These are phyloP conservation scores for Misgurnus mizolepis DNA, from an alignment of 2,113 vertebrate species.

Conservation along the genomic window DNA sequence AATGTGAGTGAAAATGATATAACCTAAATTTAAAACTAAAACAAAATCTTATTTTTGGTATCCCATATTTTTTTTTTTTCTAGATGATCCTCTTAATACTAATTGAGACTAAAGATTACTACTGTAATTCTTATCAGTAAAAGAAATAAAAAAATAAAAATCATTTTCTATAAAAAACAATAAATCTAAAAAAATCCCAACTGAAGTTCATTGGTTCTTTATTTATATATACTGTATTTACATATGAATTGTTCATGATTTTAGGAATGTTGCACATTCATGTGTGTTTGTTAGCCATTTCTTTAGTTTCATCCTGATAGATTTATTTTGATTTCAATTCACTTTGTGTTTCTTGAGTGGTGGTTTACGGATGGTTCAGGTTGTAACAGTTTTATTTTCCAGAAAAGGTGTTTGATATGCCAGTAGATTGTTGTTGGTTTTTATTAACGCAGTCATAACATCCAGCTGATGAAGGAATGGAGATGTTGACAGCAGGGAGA, in stretches of 20 bases:
- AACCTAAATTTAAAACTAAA: neutral
- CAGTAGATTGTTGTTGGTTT: neutral
- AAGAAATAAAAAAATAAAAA: too few relatives aligned
- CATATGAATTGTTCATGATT: neutral
- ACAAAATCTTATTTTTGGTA: neutral
- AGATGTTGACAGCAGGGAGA: constrained; percentile 59
- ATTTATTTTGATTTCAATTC: neutral
- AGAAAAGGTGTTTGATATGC: neutral
- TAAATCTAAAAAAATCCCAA: neutral
- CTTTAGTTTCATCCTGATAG: neutral
- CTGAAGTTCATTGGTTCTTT: neutral
- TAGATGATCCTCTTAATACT: constrained; percentile 1
- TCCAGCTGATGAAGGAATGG: neutral
- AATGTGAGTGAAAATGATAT: neutral
- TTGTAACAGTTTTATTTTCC: neutral
- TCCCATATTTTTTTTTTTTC: neutral
- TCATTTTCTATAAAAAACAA: too few relatives aligned
- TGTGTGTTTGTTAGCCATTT: neutral
- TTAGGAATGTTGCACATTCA: neutral
- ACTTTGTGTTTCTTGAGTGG: neutral
- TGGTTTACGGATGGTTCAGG: neutral
- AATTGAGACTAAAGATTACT: neutral
- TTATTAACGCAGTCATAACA: neutral
- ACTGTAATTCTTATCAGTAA: neutral
- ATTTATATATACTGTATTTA: too few relatives aligned